These are phyloP conservation scores for Drosophila orosa DNA, from an alignment of 1,140 invertebrate genomes.

Conservation along the genomic window DNA sequence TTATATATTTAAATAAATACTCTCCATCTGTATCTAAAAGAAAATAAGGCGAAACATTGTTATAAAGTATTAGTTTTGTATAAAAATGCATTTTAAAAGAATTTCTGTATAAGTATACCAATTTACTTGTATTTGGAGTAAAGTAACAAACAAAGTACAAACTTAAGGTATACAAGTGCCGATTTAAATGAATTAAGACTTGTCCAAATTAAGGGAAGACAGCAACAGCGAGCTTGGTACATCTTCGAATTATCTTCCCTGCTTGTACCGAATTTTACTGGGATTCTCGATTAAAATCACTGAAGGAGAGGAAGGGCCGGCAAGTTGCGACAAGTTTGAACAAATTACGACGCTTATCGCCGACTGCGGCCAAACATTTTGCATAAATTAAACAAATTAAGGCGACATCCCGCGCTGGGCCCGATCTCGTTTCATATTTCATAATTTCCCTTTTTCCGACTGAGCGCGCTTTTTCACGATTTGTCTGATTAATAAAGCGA, in stretches of 20 bases:
- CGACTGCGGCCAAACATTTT: slow-evolving; percentile 62
- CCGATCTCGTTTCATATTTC: slow-evolving; percentile 35
- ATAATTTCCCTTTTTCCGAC: slow-evolving; percentile 64
- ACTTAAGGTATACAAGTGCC: background rate
- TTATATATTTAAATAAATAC: background rate
- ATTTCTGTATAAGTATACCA: background rate
- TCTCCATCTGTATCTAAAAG: background rate
- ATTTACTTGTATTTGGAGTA: background rate
- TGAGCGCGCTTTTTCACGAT: slow-evolving; percentile 58
- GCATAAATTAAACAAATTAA: slow-evolving; percentile 78
- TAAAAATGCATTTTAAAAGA: background rate
- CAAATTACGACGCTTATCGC: slow-evolving; percentile 68
- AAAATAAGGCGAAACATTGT: background rate
- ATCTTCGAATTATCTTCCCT: slow-evolving; percentile 1
- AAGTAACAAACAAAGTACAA: background rate
- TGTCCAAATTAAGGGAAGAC: background rate
- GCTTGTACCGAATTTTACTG: slow-evolving; percentile 5
- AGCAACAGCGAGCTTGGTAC: too few species aligned
- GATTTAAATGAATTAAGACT: background rate
- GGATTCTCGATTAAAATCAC: background rate
- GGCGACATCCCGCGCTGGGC: slow-evolving; percentile 19
- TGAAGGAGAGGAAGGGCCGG: slow-evolving; percentile 17
- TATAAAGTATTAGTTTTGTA: background rate
- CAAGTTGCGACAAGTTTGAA: slow-evolving; percentile 62
- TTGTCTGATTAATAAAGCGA: slow-evolving; percentile 68